phyloP scores from a whole-genome alignment of 1,140 invertebrate genomes.

The Mesaphorura yosii region DNA sequence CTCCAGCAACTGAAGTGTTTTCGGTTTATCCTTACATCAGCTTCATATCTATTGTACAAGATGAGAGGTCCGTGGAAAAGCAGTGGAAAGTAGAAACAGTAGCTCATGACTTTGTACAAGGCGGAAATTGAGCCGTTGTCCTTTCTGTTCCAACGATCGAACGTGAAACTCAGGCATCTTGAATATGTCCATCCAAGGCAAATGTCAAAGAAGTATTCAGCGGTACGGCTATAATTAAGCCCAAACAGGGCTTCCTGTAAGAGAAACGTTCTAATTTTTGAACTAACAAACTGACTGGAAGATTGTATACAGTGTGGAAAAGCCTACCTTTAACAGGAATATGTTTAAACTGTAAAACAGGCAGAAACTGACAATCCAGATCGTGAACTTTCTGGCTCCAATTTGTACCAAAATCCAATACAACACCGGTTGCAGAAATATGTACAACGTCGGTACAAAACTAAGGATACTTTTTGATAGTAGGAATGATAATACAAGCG shows the following conservation, averaged over 20 bases:
- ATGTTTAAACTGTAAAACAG: slow-evolving; percentile 34
- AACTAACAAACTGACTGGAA: too few relatives aligned
- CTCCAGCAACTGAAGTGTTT: neutral
- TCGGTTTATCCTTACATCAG: slow-evolving; percentile 38
- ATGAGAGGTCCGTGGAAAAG: slow-evolving; percentile 67
- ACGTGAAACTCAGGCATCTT: slow-evolving; percentile 43
- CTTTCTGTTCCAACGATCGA: slow-evolving; percentile 38
- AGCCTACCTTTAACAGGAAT: too few relatives aligned
- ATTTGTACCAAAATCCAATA: slow-evolving; percentile 35
- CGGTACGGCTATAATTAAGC: neutral
- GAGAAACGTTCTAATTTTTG: too few relatives aligned
- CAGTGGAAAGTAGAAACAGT: slow-evolving; percentile 67
- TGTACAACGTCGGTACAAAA: slow-evolving; percentile 33
- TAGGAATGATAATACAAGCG: slow-evolving; percentile 32
- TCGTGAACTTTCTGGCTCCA: slow-evolving; percentile 32
- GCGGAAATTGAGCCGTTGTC: slow-evolving; percentile 34
- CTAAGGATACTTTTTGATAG: slow-evolving; percentile 35
- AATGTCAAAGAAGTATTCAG: slow-evolving; percentile 37
- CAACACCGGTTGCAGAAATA: slow-evolving; percentile 36
- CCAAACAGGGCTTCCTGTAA: too few relatives aligned
- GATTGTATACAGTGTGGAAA: too few relatives aligned
- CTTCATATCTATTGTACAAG: slow-evolving; percentile 53
- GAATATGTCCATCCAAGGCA: slow-evolving; percentile 45
- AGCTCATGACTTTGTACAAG: slow-evolving; percentile 45
- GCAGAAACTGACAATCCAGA: slow-evolving; percentile 37